Evolutionary conservation across 2,888 invertebrate species (phyloP).

Genomic region (Rhagophthalmus giganteus): DNA sequence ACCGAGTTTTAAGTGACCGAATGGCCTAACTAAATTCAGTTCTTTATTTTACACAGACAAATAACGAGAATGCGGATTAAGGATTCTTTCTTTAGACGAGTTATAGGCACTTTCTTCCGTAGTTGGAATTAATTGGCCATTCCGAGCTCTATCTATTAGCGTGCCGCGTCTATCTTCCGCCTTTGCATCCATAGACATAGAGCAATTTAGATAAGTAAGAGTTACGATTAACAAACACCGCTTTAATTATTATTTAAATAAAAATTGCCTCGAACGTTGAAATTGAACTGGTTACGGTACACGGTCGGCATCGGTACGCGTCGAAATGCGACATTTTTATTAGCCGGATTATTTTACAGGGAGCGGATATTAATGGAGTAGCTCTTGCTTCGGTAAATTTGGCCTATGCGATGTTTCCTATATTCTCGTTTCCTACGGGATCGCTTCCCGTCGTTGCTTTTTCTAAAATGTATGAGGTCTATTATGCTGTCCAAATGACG

Average conservation of each 20-base stretch:
- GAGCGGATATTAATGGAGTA: not conserved
- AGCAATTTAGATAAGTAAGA: slow-evolving; percentile 28
- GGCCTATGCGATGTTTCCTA: slow-evolving; percentile 35
- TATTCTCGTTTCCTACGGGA: slow-evolving; percentile 38
- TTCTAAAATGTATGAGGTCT: slow-evolving; percentile 32
- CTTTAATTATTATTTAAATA: slow-evolving; percentile 19
- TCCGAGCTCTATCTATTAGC: slow-evolving; percentile 42
- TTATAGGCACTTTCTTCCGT: slow-evolving; percentile 45
- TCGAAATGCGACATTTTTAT: not conserved
- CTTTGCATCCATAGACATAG: slow-evolving; percentile 30
- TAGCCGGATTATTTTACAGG: not conserved
- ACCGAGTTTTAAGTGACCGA: slow-evolving; percentile 38
- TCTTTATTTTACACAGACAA: slow-evolving; percentile 41
- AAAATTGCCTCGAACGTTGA: slow-evolving; percentile 9
- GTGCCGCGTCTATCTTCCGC: slow-evolving; percentile 35
- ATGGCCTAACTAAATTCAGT: slow-evolving; percentile 40
- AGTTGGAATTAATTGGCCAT: slow-evolving; percentile 45
- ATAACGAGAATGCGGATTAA: slow-evolving; percentile 45
- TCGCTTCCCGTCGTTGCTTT: slow-evolving; percentile 38
- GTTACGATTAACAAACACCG: slow-evolving; percentile 21
- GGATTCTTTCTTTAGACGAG: slow-evolving; percentile 44
- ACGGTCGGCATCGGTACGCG: not conserved
- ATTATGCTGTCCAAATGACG: slow-evolving; percentile 39
- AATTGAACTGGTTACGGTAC: not conserved
- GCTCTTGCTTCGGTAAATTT: slow-evolving; percentile 26